Percentiles rank a stretch among this genome's conserved stretches.
These are phyloP conservation scores for Sicus ferrugineus DNA, from an alignment of 2,888 invertebrate species.

Conservation along the genomic window DNA sequence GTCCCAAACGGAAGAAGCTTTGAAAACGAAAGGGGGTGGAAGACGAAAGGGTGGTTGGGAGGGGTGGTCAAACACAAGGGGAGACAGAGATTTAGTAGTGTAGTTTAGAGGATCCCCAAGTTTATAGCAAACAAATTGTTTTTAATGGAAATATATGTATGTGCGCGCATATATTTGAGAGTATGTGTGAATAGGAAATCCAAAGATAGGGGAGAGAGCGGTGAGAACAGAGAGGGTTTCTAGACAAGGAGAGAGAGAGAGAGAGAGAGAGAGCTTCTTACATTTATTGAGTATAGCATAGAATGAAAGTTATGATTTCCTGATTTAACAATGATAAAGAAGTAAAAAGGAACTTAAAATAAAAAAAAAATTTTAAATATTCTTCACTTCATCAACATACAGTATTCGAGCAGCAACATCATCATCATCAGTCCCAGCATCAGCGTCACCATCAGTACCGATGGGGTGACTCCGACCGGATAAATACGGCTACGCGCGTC, in stretches of 20 bases:
- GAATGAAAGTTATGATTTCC: too few relatives aligned
- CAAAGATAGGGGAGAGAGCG: constrained; percentile 11
- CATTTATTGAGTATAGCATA: too few relatives aligned
- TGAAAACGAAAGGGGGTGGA: neutral
- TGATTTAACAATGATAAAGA: too few relatives aligned
- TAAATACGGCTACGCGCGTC: neutral
- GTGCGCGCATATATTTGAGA: neutral
- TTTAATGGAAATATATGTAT: neutral
- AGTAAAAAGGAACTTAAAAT: too few relatives aligned
- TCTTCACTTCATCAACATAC: neutral
- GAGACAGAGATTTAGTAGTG: constrained; percentile 48
- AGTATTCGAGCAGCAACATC: neutral
- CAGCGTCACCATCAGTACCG: neutral
- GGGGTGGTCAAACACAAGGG: constrained; percentile 10
- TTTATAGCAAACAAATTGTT: constrained; percentile 47
- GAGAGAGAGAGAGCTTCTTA: too few relatives aligned
- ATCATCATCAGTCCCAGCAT: neutral
- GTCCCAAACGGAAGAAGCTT: neutral
- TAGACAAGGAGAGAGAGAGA: too few relatives aligned
- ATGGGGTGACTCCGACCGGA: constrained; percentile 11
- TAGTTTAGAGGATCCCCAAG: too few relatives aligned
- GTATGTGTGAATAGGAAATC: too few relatives aligned
- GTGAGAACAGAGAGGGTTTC: too few relatives aligned
- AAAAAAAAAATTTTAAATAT: neutral
- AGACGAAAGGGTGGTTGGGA: constrained; percentile 30